Percentiles rank a stretch among this genome's conserved stretches.
Evolutionary conservation across 1,140 invertebrate species (phyloP).

Genomic region (Zaprionus inermis): DNA sequence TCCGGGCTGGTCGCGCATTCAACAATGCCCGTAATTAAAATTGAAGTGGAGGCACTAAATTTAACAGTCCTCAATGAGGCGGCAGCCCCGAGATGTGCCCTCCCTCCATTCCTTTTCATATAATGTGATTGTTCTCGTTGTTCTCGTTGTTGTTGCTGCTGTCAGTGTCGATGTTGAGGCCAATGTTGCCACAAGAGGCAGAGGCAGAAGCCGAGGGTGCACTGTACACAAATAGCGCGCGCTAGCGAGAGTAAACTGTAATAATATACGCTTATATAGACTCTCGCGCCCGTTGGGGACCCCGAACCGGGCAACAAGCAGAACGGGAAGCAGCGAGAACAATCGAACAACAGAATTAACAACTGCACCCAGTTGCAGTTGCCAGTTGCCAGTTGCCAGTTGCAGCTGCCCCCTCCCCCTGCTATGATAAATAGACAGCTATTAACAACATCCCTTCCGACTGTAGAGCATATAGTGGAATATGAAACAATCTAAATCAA

Average conservation of each 20-base stretch:
- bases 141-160: conserved; percentile 20
- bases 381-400: conserved; percentile 16
- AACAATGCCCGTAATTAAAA: conserved; percentile 73
- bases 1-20: conserved; percentile 42
- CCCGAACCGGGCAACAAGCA: background rate
- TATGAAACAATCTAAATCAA: conserved; percentile 28
- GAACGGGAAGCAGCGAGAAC: conserved; percentile 2
- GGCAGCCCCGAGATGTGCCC: conserved; percentile 6
- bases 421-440: conserved; percentile 35
- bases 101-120: conserved; percentile 3
- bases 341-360: conserved; percentile 6
- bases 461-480: background rate
- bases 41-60: conserved; percentile 81
- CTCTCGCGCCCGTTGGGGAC: conserved; percentile 4
- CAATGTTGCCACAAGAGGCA: conserved; percentile 39
- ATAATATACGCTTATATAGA: conserved; percentile 32
- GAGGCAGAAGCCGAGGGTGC: conserved; percentile 12
- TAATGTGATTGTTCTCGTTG: conserved; percentile 20
- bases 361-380: conserved; percentile 15
- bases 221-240: conserved; percentile 47
- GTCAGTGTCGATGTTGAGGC: conserved; percentile 23
- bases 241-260: conserved; percentile 42
- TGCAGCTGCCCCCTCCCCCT: background rate
- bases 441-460: conserved; percentile 27
- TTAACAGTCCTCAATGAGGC: conserved; percentile 75